phyloP scores from a whole-genome alignment of 1,140 invertebrate species.

The Capitella teleta region DNA sequence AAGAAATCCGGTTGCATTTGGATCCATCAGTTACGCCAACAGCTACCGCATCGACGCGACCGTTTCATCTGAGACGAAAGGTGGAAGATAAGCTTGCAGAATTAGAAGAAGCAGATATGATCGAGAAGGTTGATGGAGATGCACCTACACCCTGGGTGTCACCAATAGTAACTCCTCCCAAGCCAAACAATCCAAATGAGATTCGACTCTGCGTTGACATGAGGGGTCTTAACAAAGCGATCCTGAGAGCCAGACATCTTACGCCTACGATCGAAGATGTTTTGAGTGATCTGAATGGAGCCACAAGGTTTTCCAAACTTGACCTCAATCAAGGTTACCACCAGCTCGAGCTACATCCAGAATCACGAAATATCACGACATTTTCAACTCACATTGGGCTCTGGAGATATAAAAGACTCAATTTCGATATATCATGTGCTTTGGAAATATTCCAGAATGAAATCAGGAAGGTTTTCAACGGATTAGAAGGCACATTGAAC shows the following conservation, averaged over 20 bases:
- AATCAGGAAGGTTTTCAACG: not conserved
- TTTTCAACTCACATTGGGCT: constrained; percentile 4
- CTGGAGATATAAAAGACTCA: constrained; percentile 6
- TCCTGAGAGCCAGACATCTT: constrained; percentile 3
- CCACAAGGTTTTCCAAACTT: constrained; percentile 4
- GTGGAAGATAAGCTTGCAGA: too few relatives aligned
- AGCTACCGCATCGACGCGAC: too few relatives aligned
- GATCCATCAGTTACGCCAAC: too few relatives aligned
- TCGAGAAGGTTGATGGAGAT: too few relatives aligned
- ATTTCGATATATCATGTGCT: not conserved
- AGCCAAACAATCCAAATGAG: constrained; percentile 11
- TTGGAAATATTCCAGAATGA: constrained; percentile 8
- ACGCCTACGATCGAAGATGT: constrained; percentile 8
- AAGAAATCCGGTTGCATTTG: too few relatives aligned
- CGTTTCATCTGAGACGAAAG: too few relatives aligned
- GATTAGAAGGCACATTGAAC: not conserved
- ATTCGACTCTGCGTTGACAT: constrained; percentile 11
- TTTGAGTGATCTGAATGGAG: constrained; percentile 7
- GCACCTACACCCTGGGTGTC: too few relatives aligned
- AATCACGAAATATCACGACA: constrained; percentile 7
- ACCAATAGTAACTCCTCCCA: not conserved
- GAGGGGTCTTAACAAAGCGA: constrained; percentile 7
- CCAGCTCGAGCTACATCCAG: constrained; percentile 2
- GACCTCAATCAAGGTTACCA: constrained; percentile 9
- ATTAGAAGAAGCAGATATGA: too few relatives aligned